Conservation (phyloP, 2,113 vertebrate genomes). For the Crocuta crocuta region DNA sequence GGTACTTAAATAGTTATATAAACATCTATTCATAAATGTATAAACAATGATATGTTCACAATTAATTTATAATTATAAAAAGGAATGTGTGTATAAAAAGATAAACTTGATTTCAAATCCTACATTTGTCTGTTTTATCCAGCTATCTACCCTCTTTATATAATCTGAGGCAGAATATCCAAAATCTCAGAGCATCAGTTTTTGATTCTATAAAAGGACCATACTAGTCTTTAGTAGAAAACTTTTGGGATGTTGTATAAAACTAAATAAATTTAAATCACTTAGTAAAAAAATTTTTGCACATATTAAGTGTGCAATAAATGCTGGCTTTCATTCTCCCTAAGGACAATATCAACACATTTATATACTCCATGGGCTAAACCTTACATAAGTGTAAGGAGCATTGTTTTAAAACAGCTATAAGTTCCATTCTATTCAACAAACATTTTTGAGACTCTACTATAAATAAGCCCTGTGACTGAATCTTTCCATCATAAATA, state of each 20-base stretch:
- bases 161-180: neutral
- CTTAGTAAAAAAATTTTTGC: neutral
- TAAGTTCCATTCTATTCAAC: neutral
- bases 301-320: neutral
- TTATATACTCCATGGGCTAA: neutral
- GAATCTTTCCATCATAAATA: neutral
- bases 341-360: neutral
- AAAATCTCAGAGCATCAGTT: neutral
- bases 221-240: neutral
- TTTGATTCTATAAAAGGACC: neutral
- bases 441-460: neutral
- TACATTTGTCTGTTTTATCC: neutral
- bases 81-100: neutral
- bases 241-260: neutral
- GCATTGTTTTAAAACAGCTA: neutral
- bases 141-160: neutral
- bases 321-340: neutral
- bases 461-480: neutral
- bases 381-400: neutral
- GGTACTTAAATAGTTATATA: neutral
- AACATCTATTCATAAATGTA: neutral
- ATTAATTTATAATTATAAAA: neutral
- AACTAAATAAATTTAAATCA: neutral
- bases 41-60: neutral
- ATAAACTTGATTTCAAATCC: neutral